Base-by-base conservation (phyloP, 2,888 invertebrate genomes). In the Temnothorax unifasciatus region DNA sequence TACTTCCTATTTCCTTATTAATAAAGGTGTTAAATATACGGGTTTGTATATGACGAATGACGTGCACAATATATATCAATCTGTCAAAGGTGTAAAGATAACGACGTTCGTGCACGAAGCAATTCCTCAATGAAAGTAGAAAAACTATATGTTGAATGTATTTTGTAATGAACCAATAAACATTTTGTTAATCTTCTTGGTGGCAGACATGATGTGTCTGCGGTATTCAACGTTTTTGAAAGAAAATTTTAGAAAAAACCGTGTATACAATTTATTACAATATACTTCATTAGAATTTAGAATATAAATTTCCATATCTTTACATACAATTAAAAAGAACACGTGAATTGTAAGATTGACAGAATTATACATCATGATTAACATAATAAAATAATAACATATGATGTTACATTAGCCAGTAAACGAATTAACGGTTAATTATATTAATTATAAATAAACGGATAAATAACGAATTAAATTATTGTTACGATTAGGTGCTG, bases 401-500 rank as follows among this genome's bases (percentile, higher is more conserved):
- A 50, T 29, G 21, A 44, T 25, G 21, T 21, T 21, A 66, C 44
- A 18, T 47, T 18, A 50, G 13, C 15, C 18, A 6, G 9, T 54
- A 21, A 34, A 38, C 8, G 8, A 57, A 41, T 29, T n/a, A 74
- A 73, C 15, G 1, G 25, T 54, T 73, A 29, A 68, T 68, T 47
- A 18, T 18, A 3, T 25, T 34, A 52, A 50, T 29, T 52, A 34
- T 13, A 25, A 25, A 47, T 15, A 11, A 34, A 38, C 0, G 21
- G 34, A n/a, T 71, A 18, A 38, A n/a, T 13, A 18, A 3, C 11
- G 38, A 52, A 18, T 18, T 59, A 38, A 52, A 77, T 77, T 66
- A 68, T 21, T 77, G 66, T 77, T 29, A 44, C 15, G 3, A 68
- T 69, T 57, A 97, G 97, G 88, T 98, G 98, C 95, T 98, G 98